Base-by-base conservation (phyloP, 2,797 vertebrate genomes). In the Nasua narica region DNA sequence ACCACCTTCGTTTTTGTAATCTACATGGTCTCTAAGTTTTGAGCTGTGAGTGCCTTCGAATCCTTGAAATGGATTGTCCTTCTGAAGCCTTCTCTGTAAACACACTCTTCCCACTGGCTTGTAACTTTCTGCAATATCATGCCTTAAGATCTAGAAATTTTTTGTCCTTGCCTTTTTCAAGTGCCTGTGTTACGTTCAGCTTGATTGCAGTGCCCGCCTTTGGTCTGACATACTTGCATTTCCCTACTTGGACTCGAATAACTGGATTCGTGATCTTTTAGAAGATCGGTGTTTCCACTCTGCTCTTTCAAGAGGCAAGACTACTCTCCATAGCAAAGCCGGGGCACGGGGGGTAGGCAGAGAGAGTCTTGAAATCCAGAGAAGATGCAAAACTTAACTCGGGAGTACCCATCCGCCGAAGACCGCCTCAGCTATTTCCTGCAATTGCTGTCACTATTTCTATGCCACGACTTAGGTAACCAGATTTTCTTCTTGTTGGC, bases 381-480 rank as follows among this genome's bases (percentile, higher is more conserved):
- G 58, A 79, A 43, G 84, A 60, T 12, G 25, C 4, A 43, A 7
- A 95, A 35, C 3, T 48, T 43, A 46, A 46, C n/a, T 21, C 77
- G 69, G 58, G 70, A 60, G 37, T n/a, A n/a, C n/a, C n/a, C n/a
- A 7, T 76, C 21, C 2, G 4, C 37, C 37, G 13, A 32, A 16
- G 52, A n/a, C 46, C 65, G 54, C 72, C 7, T 35, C 7, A 7
- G 32, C 27, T 9, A 3, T 62, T 40, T 54, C 9, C 52, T 78
- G 23, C 50, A 29, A 27, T 82, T 48, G 21, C 54, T 7, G 18
- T 29, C 54, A 10, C 1, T 43, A 5, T 83, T 54, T 70, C 46
- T 11, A 0, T n/a, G 40, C 52, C 16, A 7, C 3, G 0, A 0
- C 19, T 52, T 29, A 48, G n/a, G 32, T 1, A 50, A 29, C 11